These are phyloP conservation scores for Drosophila sp. DNA, from an alignment of 1,140 invertebrate genomes.

Conservation along the genomic window DNA sequence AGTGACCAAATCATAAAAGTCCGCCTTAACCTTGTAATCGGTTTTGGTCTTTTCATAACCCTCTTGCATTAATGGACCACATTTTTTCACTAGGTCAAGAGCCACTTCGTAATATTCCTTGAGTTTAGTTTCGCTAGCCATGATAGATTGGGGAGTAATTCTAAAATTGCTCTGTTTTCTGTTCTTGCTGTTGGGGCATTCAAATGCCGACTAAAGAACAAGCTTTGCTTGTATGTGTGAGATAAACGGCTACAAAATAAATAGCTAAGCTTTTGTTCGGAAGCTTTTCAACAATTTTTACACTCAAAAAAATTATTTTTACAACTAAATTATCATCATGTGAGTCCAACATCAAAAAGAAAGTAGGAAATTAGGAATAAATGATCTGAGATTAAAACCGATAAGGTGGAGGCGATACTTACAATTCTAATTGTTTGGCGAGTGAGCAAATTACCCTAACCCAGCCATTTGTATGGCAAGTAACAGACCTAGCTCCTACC, in stretches of 20 bases:
- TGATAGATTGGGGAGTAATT: constrained; percentile 1
- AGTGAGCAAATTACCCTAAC: too few species aligned
- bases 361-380: too few species aligned
- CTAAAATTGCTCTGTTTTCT: constrained; percentile 44
- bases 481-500: too few species aligned
- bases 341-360: too few species aligned
- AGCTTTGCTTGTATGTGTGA: not conserved
- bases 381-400: too few species aligned
- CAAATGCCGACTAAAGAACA: constrained; percentile 7
- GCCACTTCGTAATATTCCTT: constrained; percentile 76
- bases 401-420: too few species aligned
- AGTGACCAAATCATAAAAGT: constrained; percentile 89
- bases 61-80: constrained; percentile 82
- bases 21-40: constrained; percentile 85
- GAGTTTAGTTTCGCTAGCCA: constrained; percentile 55
- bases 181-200: not conserved
- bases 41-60: constrained; percentile 85
- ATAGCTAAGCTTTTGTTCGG: not conserved
- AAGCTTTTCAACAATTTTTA: not conserved
- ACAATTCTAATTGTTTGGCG: too few species aligned
- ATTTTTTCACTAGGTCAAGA: constrained; percentile 72
- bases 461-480: too few species aligned
- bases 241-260: constrained; percentile 1
- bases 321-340: too few species aligned
- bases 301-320: not conserved